phyloP scores from a whole-genome alignment of 2,797 vertebrate species.

The Sebastes flavidus region DNA sequence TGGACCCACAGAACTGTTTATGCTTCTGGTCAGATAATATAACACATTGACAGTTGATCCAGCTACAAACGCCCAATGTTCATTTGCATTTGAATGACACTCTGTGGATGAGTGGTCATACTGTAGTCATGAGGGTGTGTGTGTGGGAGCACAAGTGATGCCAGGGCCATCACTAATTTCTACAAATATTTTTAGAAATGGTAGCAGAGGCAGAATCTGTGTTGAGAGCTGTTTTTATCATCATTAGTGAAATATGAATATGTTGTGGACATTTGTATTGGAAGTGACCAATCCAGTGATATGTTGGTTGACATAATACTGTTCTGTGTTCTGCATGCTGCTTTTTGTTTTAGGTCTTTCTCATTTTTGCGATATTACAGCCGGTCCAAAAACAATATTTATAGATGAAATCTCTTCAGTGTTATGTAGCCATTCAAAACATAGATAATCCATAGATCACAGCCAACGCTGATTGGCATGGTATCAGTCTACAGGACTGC shows the following conservation, averaged over 20 bases:
- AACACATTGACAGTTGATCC: neutral
- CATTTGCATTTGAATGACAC: slow-evolving; percentile 35
- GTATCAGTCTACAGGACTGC: neutral
- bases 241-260: neutral
- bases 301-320: neutral
- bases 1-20: neutral
- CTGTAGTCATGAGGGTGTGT: neutral
- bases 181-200: neutral
- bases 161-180: neutral
- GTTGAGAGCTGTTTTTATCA: neutral
- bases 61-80: neutral
- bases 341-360: neutral
- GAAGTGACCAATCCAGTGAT: neutral
- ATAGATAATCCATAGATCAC: no score
- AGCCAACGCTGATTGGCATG: neutral
- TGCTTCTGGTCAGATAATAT: neutral
- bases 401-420: neutral
- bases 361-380: neutral
- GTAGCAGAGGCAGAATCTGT: neutral
- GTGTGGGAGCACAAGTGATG: neutral
- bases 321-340: neutral
- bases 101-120: neutral
- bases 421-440: no score
- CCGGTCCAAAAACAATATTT: no score
- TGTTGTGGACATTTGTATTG: neutral